Conservation (phyloP, 2,797 vertebrate genomes). For the Serranus cabrilla region DNA sequence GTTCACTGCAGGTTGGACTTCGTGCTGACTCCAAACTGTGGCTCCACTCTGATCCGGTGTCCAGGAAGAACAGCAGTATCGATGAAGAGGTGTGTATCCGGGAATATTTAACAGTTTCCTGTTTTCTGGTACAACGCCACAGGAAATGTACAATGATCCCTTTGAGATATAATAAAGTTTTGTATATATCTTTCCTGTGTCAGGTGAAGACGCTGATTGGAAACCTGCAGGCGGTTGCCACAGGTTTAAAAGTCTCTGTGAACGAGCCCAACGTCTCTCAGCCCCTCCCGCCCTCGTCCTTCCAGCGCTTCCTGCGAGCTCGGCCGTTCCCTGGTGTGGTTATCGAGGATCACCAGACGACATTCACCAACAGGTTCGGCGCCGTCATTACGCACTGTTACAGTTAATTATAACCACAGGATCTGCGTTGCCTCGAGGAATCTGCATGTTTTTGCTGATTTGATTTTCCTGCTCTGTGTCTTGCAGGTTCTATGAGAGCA, state of each 20-base stretch:
- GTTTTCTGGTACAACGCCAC: neutral
- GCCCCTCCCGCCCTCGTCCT: constrained; percentile 93
- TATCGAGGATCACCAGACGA: constrained; percentile 86
- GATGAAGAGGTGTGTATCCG: constrained; percentile 81
- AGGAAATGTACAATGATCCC: neutral
- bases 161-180: neutral
- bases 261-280: constrained; percentile 76
- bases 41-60: constrained; percentile 94
- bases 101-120: neutral
- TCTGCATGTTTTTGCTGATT: neutral
- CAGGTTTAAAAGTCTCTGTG: constrained; percentile 64
- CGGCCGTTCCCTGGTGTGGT: constrained; percentile 90
- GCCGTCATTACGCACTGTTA: accelerated
- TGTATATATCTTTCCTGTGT: constrained; percentile 5
- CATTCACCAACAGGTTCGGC: constrained; percentile 88
- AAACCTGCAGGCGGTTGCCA: constrained; percentile 55
- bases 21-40: constrained; percentile 81
- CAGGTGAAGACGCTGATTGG: constrained; percentile 85
- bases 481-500: constrained; percentile 93
- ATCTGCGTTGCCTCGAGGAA: neutral
- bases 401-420: neutral
- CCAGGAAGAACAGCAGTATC: constrained; percentile 84
- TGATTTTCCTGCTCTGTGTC: neutral
- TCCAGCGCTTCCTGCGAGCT: constrained; percentile 93
- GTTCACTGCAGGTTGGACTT: constrained; percentile 87